Evolutionary conservation across 1,140 invertebrate species (phyloP).

Genomic region (Penaeus japonicus): DNA sequence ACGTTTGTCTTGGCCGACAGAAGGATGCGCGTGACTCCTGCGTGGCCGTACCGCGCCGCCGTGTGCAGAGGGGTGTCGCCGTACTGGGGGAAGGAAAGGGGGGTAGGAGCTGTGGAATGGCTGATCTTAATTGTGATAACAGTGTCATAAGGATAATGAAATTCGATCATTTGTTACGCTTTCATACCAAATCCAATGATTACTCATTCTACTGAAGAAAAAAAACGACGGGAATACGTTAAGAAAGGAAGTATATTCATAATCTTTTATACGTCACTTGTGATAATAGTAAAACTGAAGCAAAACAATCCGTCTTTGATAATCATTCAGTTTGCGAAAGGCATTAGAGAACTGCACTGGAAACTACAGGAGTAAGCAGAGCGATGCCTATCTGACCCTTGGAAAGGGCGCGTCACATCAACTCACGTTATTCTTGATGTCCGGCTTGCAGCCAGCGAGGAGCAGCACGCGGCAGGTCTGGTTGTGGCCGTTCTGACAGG

Average conservation of each 20-base stretch:
- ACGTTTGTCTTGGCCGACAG: slow-evolving; percentile 88
- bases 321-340: too few species aligned
- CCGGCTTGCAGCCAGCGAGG: slow-evolving; percentile 84
- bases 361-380: too few species aligned
- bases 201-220: too few species aligned
- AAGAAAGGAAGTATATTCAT: background rate
- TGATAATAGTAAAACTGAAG: too few species aligned
- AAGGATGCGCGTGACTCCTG: slow-evolving; percentile 91
- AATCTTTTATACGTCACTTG: background rate
- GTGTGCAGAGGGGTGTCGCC: slow-evolving; percentile 96
- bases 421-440: slow-evolving; percentile 87
- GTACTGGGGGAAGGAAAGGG: slow-evolving; percentile 71
- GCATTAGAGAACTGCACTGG: too few species aligned
- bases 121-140: too few species aligned
- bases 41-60: slow-evolving; percentile 92
- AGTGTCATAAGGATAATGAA: background rate
- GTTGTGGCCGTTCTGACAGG: slow-evolving; percentile 96
- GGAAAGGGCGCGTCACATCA: background rate
- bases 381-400: background rate
- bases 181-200: too few species aligned
- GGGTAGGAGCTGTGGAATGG: background rate
- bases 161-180: background rate
- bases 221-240: background rate
- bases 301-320: too few species aligned
- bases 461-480: slow-evolving; percentile 90